Base-by-base conservation (phyloP, 2,113 vertebrate genomes). In the Ploceus nigricollis region DNA sequence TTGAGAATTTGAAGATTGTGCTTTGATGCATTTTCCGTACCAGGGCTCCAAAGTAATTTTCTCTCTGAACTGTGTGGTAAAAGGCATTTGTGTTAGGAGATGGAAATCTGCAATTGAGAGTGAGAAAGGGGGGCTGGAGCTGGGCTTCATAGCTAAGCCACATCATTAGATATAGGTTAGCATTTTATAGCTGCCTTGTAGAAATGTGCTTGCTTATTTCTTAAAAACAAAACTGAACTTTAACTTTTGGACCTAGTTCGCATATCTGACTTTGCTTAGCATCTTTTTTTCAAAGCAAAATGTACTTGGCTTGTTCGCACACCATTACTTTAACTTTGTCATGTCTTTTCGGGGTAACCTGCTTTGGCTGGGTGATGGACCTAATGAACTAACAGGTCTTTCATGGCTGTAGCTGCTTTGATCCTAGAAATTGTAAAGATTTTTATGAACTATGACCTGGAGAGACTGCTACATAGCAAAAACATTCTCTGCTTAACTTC, bases 1-100 rank as follows among this genome's bases (percentile, higher is more conserved):
- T 15, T 77, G 50, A 69, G 87, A 87, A 78, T 64, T 89, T 72
- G 70, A 80, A 87, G 90, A 28, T 17, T 40, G 64, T 82, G 45
- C 60, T 90, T 94, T 85, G 76, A 89, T 95, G 75, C 28, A 14
- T 96, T 93, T 82, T 90, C 86, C 93, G 75, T 64, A 72, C 57
- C 57, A 73, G 47, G 76, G 72, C 69, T 95, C 93, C 80, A 10
- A 76, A 91, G 77, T 71, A 76, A 87, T 96, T 92, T 85, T 81
- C 70, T 69, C 51, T 25, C 56, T 82, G 80, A 91, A 58, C 81
- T 88, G 31, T 76, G 57, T 65, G 17, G 77, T 68, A 88, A 81
- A 92, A 87, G 40, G 31, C 71, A 25, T 85, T 94, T 88, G 51
- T 93, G 45, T 88, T 82, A 88, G 71, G 75, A 88, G 68, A 53